phyloP scores from a whole-genome alignment of 23 tunicate genomes.

The Ciona savignyi region DNA sequence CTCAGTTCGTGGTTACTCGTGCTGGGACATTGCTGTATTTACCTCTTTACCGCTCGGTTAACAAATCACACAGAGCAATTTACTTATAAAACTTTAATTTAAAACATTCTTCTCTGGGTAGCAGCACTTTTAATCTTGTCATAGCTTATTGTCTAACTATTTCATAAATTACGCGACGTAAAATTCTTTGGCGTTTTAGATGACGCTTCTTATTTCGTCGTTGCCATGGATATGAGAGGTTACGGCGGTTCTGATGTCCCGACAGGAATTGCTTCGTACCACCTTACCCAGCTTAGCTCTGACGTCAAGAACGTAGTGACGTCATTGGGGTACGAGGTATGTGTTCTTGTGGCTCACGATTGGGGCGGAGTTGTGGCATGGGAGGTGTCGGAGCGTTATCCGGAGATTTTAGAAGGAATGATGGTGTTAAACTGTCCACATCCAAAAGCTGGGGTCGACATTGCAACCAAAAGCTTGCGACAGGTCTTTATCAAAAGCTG shows the following conservation, averaged over 20 bases:
- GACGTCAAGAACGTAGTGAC: constrained; percentile 33
- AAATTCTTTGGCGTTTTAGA: neutral
- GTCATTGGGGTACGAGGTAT: constrained; percentile 33
- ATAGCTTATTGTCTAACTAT: too few species aligned
- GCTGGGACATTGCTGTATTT: too few species aligned
- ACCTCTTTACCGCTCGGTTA: too few species aligned
- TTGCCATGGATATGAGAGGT: constrained; percentile 49
- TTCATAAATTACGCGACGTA: neutral
- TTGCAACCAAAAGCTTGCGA: neutral
- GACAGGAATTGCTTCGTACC: constrained; percentile 21
- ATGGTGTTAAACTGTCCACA: constrained; percentile 43
- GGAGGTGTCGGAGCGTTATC: constrained; percentile 23
- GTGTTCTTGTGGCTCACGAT: constrained; percentile 35
- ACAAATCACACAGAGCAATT: too few species aligned
- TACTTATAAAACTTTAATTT: too few species aligned
- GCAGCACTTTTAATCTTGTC: too few species aligned
- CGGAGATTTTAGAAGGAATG: constrained; percentile 25
- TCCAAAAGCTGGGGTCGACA: constrained; percentile 5
- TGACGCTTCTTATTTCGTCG: constrained; percentile 7
- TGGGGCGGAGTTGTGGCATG: constrained; percentile 58
- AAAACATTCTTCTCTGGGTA: too few species aligned
- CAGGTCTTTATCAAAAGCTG: constrained; percentile 37
- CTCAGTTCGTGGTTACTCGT: too few species aligned
- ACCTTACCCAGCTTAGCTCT: constrained; percentile 10
- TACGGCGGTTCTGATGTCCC: constrained; percentile 44